A percentile compares a stretch with the other conserved stretches of the same genome.
These are phyloP conservation scores for Trichoplusia ni DNA, from an alignment of 1,140 invertebrate genomes.

Conservation along the genomic window DNA sequence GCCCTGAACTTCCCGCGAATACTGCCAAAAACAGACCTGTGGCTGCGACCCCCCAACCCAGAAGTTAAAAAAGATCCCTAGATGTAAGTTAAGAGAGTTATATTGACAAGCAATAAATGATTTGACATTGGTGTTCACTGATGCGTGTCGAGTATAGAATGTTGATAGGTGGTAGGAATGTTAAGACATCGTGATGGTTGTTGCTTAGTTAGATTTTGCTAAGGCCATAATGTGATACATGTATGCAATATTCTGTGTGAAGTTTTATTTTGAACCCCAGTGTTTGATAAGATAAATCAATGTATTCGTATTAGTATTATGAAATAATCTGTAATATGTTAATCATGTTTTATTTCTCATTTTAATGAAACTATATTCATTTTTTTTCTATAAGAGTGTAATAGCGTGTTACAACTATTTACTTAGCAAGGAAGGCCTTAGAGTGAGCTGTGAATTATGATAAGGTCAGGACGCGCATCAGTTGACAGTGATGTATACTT, in stretches of 20 bases:
- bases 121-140: conserved; percentile 25
- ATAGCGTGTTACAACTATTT: neutral
- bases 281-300: too few species aligned
- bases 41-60: conserved; percentile 52
- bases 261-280: too few species aligned
- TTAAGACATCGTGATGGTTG: neutral
- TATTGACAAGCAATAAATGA: conserved; percentile 23
- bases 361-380: neutral
- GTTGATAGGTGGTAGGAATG: neutral
- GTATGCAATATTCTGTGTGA: neutral
- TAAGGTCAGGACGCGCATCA: neutral
- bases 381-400: neutral
- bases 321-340: too few species aligned
- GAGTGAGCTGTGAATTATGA: conserved; percentile 12
- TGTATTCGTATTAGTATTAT: too few species aligned
- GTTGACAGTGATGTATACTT: neutral
- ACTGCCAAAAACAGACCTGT: conserved; percentile 70
- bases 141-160: neutral
- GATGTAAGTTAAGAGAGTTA: conserved; percentile 6
- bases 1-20: conserved; percentile 68
- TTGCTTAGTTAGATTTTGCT: neutral
- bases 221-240: neutral
- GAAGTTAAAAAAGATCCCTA: conserved; percentile 61
- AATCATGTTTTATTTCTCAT: neutral
- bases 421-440: neutral